Conservation (phyloP, 1,140 invertebrate genomes). For the Platyura marginata region DNA sequence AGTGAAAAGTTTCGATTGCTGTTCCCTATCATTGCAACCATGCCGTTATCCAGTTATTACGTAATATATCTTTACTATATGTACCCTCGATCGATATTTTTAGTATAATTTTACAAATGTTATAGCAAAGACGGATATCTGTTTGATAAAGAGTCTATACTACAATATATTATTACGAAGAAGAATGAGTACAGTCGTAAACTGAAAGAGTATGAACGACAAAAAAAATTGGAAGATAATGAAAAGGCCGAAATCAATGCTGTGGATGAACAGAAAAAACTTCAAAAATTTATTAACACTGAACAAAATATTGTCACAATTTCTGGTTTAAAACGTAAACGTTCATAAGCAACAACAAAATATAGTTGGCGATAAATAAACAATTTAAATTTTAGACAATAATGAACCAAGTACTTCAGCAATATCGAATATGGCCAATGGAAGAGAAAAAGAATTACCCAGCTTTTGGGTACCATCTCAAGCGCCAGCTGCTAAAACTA, state of each 20-base stretch:
- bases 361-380: conserved; percentile 8
- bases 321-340: no score
- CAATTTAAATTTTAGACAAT: no score
- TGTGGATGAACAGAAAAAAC: conserved; percentile 37
- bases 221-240: conserved; percentile 54
- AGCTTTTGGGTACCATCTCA: conserved; percentile 97
- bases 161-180: conserved; percentile 90
- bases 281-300: conserved; percentile 56
- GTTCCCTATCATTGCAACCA: conserved; percentile 89
- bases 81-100: no score
- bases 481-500: conserved; percentile 65
- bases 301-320: conserved; percentile 8
- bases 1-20: conserved; percentile 96
- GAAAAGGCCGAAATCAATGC: conserved; percentile 25
- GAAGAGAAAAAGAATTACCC: conserved; percentile 52
- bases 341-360: conserved; percentile 7
- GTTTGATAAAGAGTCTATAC: conserved; percentile 93
- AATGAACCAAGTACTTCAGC: conserved; percentile 28
- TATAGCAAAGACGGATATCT: conserved; percentile 66
- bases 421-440: conserved; percentile 59
- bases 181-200: conserved; percentile 83
- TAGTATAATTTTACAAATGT: background rate
- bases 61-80: no score
- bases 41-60: conserved; percentile 24
- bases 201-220: conserved; percentile 85